These are phyloP conservation scores for Mimachlamys varia DNA, from an alignment of 2,888 invertebrate species.

Conservation along the genomic window DNA sequence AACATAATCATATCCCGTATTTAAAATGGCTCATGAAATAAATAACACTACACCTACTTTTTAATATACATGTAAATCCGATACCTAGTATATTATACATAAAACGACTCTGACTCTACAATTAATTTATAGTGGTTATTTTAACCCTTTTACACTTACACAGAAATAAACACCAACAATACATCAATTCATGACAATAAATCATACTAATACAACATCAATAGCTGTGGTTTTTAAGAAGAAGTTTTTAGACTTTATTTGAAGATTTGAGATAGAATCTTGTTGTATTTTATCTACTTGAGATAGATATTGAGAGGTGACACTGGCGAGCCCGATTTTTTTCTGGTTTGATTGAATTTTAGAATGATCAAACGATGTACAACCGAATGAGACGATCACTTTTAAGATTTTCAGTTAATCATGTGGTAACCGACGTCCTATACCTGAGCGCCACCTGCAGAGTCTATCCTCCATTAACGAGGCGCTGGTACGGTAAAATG, in stretches of 20 bases:
- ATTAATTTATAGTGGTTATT: neutral
- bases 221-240: neutral
- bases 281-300: neutral
- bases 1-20: too few species aligned
- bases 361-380: neutral
- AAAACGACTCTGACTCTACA: neutral
- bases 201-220: neutral
- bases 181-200: neutral
- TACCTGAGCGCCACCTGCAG: slow-evolving; percentile 34
- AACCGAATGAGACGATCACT: neutral
- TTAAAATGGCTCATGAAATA: too few species aligned
- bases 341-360: slow-evolving; percentile 9
- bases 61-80: too few species aligned
- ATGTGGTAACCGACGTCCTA: neutral
- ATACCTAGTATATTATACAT: too few species aligned
- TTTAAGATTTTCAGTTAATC: slow-evolving; percentile 25
- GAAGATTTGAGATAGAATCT: slow-evolving; percentile 21
- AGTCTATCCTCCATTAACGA: neutral
- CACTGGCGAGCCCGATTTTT: neutral
- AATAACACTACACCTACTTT: too few species aligned
- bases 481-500: neutral
- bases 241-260: slow-evolving; percentile 4
- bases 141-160: neutral
- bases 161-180: neutral
- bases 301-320: neutral